These are phyloP conservation scores for Clupea harengus DNA, from an alignment of 2,113 vertebrate species.

Conservation along the genomic window DNA sequence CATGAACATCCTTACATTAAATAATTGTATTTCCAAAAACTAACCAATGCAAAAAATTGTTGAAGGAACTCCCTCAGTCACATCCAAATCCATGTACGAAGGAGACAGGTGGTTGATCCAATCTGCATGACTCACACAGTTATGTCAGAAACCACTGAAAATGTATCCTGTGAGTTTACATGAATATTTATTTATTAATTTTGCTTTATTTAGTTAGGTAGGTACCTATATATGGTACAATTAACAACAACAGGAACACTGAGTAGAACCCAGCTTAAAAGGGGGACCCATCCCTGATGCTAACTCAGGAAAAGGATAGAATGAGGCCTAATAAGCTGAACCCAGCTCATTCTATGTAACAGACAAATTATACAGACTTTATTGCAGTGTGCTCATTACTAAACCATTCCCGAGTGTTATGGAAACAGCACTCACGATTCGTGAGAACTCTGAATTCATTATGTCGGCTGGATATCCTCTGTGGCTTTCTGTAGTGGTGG, in stretches of 20 bases:
- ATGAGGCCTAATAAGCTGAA: no score
- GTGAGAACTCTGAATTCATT: conserved; percentile 11
- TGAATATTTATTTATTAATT: not conserved
- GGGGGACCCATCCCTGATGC: no score
- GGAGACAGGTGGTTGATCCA: not conserved
- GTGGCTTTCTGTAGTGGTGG: not conserved
- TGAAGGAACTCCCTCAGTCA: not conserved
- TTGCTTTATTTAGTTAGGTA: not conserved
- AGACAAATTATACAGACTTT: not conserved
- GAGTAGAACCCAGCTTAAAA: no score
- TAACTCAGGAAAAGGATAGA: no score
- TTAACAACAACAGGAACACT: no score
- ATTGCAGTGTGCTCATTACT: not conserved
- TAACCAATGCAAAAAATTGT: not conserved
- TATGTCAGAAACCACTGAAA: not conserved
- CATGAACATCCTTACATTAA: no score
- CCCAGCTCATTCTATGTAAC: no score
- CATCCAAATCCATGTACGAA: not conserved
- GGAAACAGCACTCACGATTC: not conserved
- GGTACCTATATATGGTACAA: no score
- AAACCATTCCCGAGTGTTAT: not conserved
- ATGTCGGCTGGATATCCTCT: not conserved
- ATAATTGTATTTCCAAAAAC: not conserved
- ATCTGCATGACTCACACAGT: not conserved
- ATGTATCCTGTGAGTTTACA: not conserved